A percentile compares a stretch with the other conserved stretches of the same genome.
phyloP scores from a whole-genome alignment of 2,888 invertebrate genomes.

The Argyresthia albistria region DNA sequence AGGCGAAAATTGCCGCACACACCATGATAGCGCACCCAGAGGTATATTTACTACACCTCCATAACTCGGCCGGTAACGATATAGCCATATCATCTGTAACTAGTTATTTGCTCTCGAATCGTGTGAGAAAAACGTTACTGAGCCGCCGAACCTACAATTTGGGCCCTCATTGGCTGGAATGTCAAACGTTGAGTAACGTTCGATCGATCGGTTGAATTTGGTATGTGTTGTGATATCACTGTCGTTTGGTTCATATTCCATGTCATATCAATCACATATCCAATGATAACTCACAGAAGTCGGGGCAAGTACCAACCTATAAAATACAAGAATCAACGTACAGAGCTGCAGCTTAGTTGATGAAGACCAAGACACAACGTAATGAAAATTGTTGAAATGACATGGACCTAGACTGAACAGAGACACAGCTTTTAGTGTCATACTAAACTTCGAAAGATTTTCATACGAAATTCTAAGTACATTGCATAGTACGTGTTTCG shows the following conservation, averaged over 20 bases:
- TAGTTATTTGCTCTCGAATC: conserved; percentile 64
- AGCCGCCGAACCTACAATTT: conserved; percentile 54
- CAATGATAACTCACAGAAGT: too few relatives aligned
- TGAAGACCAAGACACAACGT: too few relatives aligned
- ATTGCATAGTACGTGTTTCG: too few relatives aligned
- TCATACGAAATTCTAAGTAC: too few relatives aligned
- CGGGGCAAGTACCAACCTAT: too few relatives aligned
- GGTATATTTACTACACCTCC: conserved; percentile 49
- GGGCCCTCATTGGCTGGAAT: conserved; percentile 33
- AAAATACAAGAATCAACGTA: too few relatives aligned
- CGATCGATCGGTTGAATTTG: conserved; percentile 13
- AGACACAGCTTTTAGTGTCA: too few relatives aligned
- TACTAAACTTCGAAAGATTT: too few relatives aligned
- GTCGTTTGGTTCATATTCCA: conserved; percentile 31
- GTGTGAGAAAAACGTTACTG: conserved; percentile 65
- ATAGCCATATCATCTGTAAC: conserved; percentile 62
- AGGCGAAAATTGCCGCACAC: conserved; percentile 54
- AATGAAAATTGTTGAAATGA: too few relatives aligned
- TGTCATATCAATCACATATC: too few relatives aligned
- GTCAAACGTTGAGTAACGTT: conserved; percentile 53
- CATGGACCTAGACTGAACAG: too few relatives aligned
- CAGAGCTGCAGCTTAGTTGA: too few relatives aligned
- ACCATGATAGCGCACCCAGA: conserved; percentile 37
- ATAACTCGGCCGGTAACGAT: conserved; percentile 41
- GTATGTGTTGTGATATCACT: conserved; percentile 28